Base-by-base conservation (phyloP, 2,797 vertebrate species). In the Limnodromus scolopaceus region DNA sequence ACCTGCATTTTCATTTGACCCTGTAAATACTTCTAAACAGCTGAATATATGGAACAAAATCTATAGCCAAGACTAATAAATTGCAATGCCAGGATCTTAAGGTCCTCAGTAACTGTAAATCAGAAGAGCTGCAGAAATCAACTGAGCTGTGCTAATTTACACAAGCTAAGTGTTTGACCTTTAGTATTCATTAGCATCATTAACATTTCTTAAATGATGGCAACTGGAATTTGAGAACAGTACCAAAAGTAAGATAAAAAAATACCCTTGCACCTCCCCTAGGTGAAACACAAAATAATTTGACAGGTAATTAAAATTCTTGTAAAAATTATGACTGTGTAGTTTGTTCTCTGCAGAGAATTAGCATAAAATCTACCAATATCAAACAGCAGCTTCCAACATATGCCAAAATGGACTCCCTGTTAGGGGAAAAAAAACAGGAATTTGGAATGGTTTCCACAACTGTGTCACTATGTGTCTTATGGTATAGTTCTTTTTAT, bases 231-330 rank as follows among this genome's bases (percentile, higher is more conserved):
- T 91, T 83, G 53, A 91, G 77, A 93, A 57, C 20, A 70, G 61
- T 55, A 92, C 69, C 43, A 82, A 87, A 96, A 89, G 6, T 68
- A 64, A 92, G 89, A 68, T 60, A 32, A 91, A 86, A 83, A 92
- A 89, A 68, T 70, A 70, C 19, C 38, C 6, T 87, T 68, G 65
- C 80, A 94, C n/a, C 74, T 89, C 51, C 72, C 36, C 18, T 86
- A 84, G 46, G 68, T 81, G 66, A 92, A 96, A 81, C 54, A 66
- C 60, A 86, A 85, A 97, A 96, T 96, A 97, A 97, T 96, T 97
- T 98, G 97, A 95, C 82, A 94, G 66, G 65, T 96, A 98, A 98
- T 98, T 98, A 98, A 98, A 97, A 96, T 95, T 91, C 71, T 77
- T 92, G 51, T 95, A 96, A 97, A 89, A 97, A 97, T 97, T 97